Evolutionary conservation across 1,140 invertebrate species (phyloP).

Genomic region (Lordiphosa stackelbergi): DNA sequence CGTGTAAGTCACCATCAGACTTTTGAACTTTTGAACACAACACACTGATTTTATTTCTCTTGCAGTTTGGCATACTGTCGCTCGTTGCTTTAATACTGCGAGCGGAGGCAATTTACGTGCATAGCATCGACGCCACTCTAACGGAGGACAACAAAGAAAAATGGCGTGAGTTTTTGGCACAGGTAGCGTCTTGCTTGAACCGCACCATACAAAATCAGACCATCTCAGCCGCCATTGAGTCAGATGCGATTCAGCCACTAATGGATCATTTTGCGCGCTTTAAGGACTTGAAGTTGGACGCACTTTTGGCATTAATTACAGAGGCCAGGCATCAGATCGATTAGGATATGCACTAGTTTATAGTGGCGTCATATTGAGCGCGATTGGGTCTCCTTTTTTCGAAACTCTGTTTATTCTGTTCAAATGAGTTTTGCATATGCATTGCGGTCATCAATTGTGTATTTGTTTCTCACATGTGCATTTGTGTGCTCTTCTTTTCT

Average conservation of each 20-base stretch:
- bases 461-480: slow-evolving; percentile 44
- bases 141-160: slow-evolving; percentile 46
- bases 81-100: slow-evolving; percentile 68
- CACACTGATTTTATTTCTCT: background rate
- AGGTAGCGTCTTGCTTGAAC: slow-evolving; percentile 66
- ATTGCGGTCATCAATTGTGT: slow-evolving; percentile 29
- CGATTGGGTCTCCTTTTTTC: slow-evolving; percentile 11
- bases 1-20: slow-evolving; percentile 53
- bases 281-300: slow-evolving; percentile 71
- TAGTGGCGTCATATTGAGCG: slow-evolving; percentile 4
- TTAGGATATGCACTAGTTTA: slow-evolving; percentile 31
- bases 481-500: slow-evolving; percentile 34
- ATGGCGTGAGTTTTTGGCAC: slow-evolving; percentile 69
- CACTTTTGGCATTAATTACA: slow-evolving; percentile 70
- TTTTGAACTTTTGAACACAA: background rate
- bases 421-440: slow-evolving; percentile 37
- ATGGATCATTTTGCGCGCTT: slow-evolving; percentile 75
- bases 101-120: slow-evolving; percentile 62
- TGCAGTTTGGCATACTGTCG: slow-evolving; percentile 73
- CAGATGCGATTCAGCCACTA: slow-evolving; percentile 72
- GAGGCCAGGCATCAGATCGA: slow-evolving; percentile 74
- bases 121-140: slow-evolving; percentile 38
- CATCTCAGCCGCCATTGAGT: slow-evolving; percentile 73
- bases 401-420: slow-evolving; percentile 28
- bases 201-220: slow-evolving; percentile 73